Conservation (phyloP, 2,113 vertebrate genomes). For the Rhodinocichla rosea region DNA sequence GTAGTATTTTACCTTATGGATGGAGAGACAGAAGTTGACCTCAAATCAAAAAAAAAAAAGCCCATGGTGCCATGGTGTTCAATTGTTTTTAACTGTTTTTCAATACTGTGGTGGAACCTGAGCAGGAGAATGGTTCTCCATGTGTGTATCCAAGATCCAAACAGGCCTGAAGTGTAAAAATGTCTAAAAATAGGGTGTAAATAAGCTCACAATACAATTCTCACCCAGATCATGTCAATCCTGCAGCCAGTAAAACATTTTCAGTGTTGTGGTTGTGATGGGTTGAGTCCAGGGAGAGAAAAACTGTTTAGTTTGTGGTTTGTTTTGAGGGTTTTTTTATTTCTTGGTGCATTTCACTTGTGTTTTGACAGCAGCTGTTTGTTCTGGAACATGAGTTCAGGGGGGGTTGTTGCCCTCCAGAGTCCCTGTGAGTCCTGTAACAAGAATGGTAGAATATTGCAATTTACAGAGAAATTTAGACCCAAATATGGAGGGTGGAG, state of each 20-base stretch:
- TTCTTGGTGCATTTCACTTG: neutral
- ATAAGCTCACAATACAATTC: neutral
- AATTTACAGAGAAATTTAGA: neutral
- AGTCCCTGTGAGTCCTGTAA: neutral
- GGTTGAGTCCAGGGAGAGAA: neutral
- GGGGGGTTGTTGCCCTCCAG: neutral
- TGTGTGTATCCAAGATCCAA: neutral
- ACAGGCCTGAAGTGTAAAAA: neutral
- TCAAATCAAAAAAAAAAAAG: neutral
- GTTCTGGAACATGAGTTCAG: neutral
- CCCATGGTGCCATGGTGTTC: fast-evolving
- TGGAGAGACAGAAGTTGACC: neutral
- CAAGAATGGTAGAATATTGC: neutral
- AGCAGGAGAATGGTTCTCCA: neutral
- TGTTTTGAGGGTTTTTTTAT: neutral
- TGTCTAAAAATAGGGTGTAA: neutral
- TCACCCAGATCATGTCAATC: neutral
- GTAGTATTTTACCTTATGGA: too few species aligned
- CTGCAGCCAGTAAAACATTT: neutral
- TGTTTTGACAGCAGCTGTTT: neutral
- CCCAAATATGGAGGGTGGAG: neutral
- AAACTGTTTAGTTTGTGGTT: neutral
- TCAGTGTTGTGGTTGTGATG: neutral
- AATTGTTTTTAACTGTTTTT: neutral
- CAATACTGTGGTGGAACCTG: neutral